Evolutionary conservation across 2,113 vertebrate species (phyloP), one percentile per base, ranked within the genome.

Genomic region (Pachyramphus minor): DNA sequence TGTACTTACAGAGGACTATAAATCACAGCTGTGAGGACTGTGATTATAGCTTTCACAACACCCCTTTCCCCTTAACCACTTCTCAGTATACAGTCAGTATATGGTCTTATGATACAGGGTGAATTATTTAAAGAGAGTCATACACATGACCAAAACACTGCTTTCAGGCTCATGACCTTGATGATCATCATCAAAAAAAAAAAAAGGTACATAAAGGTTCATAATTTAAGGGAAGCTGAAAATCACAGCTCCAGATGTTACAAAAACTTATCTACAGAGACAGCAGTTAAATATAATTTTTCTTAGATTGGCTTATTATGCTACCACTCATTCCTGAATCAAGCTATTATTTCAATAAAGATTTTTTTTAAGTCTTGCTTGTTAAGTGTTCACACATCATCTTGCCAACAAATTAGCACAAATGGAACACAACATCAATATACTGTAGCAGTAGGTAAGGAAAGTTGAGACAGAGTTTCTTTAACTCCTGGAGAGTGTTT

Each of bases 11-110:
- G 39, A 73, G 7, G 11, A 53, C 18, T 33, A 7, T 27, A 79
- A 78, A 37, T 31, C 2, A 1, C 41, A 68, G 3, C 6, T 24
- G 20, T 22, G 9, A 59, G 14, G 1, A 1, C 25, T 55, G 12
- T 50, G 18, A 10, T 53, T 25, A 49, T 8, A 55, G 23, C 21
- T 94, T 73, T 69, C 42, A 44, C 35, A 73, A 30, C 4, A 28
- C 11, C 67, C 23, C 22, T 63, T 63, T 10, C 27, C 17, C 25
- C 20, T 41, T 64, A 83, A 68, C 18, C 21, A 37, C 5, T 64
- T 79, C 12, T 9, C 33, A 75, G 13, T 17, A 52, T 49, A 41
- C 24, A 62, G 22, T 14, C 27, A 72, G 18, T 45, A 25, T 18
- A 19, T 9, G 39, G 35, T 62, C 37, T 12, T 18, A 27, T 11